A percentile compares a stretch with the other conserved stretches of the same genome.
phyloP scores from a whole-genome alignment of 2,888 invertebrate species.

The Crepidodera aurea region DNA sequence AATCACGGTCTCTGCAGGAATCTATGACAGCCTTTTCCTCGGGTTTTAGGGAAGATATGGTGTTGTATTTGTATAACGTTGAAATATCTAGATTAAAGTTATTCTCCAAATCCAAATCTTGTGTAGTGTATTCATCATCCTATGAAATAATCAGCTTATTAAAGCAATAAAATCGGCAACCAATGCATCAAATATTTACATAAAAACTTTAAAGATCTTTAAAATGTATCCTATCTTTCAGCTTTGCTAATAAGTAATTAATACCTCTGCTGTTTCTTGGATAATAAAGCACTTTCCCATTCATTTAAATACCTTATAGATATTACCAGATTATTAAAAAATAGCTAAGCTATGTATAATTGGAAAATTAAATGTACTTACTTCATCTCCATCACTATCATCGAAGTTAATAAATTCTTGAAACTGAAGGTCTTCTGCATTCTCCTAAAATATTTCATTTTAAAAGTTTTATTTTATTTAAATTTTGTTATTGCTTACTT shows the following conservation, averaged over 20 bases:
- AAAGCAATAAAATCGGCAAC: no score
- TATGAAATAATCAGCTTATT: not conserved
- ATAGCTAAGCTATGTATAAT: no score
- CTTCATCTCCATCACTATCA: constrained; percentile 32
- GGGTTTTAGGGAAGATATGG: constrained; percentile 36
- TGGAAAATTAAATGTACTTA: constrained; percentile 23
- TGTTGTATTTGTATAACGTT: constrained; percentile 32
- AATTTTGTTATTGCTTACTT: not conserved
- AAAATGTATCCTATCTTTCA: no score
- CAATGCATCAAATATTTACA: no score
- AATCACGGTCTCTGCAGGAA: constrained; percentile 44
- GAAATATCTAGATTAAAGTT: constrained; percentile 23
- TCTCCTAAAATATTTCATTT: constrained; percentile 25
- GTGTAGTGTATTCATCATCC: constrained; percentile 12
- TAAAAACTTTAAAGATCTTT: no score
- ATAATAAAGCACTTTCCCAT: no score
- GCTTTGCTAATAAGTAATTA: no score
- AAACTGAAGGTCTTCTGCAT: constrained; percentile 22
- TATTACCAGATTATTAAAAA: no score
- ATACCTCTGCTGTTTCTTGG: no score
- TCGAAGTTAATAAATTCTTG: constrained; percentile 39
- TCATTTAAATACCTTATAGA: no score
- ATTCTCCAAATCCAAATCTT: constrained; percentile 23
- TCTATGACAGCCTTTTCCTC: constrained; percentile 48
- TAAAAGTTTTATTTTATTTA: not conserved